Conservation (phyloP, 2,113 vertebrate species). For the Oophaga pumilio region DNA sequence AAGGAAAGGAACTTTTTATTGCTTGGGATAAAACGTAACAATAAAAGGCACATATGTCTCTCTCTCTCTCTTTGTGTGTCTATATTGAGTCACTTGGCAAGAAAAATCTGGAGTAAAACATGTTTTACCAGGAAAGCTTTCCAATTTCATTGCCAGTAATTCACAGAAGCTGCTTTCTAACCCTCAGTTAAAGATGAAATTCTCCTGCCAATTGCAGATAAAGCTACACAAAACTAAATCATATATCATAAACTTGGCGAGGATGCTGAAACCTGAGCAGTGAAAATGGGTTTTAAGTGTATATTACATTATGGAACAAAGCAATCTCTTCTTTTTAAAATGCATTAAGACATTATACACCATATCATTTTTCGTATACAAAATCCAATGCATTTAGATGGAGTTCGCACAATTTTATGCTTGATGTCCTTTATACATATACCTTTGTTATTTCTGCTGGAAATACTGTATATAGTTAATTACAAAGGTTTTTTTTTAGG, state of each 20-base stretch:
- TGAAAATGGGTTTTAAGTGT: slow-evolving; percentile 8
- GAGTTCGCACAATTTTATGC: background rate
- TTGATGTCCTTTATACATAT: background rate
- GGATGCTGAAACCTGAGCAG: slow-evolving; percentile 5
- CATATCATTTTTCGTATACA: background rate
- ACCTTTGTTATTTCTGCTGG: background rate
- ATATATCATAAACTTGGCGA: background rate
- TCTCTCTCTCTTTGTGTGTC: background rate
- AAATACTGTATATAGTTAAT: too few species aligned
- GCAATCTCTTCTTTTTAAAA: slow-evolving; percentile 9
- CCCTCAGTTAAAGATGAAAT: slow-evolving; percentile 30
- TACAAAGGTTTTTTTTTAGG: too few species aligned
- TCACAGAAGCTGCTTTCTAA: background rate
- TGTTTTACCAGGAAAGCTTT: slow-evolving; percentile 6
- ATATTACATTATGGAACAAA: slow-evolving; percentile 14
- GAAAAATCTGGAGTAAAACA: background rate
- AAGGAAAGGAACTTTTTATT: background rate
- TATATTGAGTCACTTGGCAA: background rate
- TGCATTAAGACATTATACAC: slow-evolving; percentile 1
- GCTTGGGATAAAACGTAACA: background rate
- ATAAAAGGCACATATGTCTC: slow-evolving; percentile 4
- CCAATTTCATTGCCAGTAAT: slow-evolving; percentile 21
- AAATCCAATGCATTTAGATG: background rate
- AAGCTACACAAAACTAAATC: background rate
- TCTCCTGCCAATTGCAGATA: slow-evolving; percentile 23